Evolutionary conservation across 2,113 vertebrate genomes (phyloP).

Genomic region (Heterotilapia buettikoferi): DNA sequence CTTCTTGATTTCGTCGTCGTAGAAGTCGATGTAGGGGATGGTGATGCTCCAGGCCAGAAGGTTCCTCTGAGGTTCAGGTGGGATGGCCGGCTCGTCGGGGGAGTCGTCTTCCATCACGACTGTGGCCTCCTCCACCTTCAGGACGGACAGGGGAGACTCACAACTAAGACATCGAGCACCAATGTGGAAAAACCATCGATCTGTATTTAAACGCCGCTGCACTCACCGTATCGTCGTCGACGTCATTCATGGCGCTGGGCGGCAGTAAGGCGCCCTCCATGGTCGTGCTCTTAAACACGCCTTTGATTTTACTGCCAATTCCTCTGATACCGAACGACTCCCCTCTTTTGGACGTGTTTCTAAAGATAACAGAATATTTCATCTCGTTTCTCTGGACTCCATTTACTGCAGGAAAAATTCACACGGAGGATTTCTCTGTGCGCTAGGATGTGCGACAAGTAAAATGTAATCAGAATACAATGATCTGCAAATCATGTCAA

Average conservation of each 20-base stretch:
- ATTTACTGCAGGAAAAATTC: not conserved
- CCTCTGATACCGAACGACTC: constrained; percentile 90
- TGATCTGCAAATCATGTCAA: not conserved
- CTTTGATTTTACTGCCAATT: constrained; percentile 93
- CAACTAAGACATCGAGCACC: not conserved
- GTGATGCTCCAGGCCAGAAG: constrained; percentile 86
- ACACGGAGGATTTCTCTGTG: not conserved
- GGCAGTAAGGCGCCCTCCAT: constrained; percentile 91
- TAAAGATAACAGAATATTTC: constrained; percentile 30
- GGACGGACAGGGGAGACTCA: not conserved
- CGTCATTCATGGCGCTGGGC: constrained; percentile 71
- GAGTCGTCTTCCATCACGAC: constrained; percentile 90
- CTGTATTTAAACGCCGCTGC: not conserved
- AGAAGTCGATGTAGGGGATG: constrained; percentile 88
- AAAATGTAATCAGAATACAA: not conserved
- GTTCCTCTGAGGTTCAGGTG: constrained; percentile 80
- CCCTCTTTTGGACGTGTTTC: constrained; percentile 83
- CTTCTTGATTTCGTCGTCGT: constrained; percentile 82
- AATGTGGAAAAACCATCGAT: not conserved
- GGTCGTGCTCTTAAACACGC: constrained; percentile 89
- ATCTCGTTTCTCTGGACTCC: not conserved
- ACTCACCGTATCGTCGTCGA: constrained; percentile 83
- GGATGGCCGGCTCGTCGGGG: constrained; percentile 73
- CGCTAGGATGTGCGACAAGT: fast-evolving
- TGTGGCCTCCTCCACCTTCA: constrained; percentile 90